Evolutionary conservation across 1,140 invertebrate species (phyloP).

Genomic region (Linepithema humile): DNA sequence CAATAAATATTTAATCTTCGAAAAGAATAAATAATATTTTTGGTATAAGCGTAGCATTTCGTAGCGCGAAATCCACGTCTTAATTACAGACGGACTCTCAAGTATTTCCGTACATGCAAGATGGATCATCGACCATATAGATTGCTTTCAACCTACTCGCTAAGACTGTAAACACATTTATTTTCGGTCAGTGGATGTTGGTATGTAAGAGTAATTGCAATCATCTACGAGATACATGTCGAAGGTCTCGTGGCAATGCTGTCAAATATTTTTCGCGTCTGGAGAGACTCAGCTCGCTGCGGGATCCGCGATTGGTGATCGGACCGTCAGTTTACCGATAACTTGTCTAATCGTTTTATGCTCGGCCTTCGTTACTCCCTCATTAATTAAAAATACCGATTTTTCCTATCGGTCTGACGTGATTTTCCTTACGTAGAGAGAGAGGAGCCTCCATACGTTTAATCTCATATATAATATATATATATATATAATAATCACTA

Average conservation of each 20-base stretch:
- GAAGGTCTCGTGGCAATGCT: slow-evolving; percentile 13
- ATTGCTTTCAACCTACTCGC: slow-evolving; percentile 4
- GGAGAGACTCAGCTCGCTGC: neutral
- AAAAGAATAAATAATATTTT: no score
- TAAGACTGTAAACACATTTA: slow-evolving; percentile 21
- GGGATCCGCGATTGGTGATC: neutral
- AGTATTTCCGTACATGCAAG: neutral
- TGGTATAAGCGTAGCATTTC: no score
- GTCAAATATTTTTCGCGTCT: slow-evolving; percentile 20
- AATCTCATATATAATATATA: neutral
- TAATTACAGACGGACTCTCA: neutral
- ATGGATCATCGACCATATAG: slow-evolving; percentile 23
- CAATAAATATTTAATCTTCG: no score
- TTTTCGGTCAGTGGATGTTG: slow-evolving; percentile 4
- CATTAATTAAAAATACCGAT: neutral
- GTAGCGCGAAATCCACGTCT: no score
- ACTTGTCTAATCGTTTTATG: slow-evolving; percentile 28
- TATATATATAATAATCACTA: neutral
- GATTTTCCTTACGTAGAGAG: neutral
- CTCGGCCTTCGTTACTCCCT: neutral
- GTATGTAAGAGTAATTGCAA: slow-evolving; percentile 7
- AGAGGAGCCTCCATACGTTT: neutral
- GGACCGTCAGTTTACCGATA: neutral
- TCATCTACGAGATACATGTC: neutral
- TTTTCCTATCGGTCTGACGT: neutral